Conservation (phyloP, 2,113 vertebrate species). For the Siniperca knerii region DNA sequence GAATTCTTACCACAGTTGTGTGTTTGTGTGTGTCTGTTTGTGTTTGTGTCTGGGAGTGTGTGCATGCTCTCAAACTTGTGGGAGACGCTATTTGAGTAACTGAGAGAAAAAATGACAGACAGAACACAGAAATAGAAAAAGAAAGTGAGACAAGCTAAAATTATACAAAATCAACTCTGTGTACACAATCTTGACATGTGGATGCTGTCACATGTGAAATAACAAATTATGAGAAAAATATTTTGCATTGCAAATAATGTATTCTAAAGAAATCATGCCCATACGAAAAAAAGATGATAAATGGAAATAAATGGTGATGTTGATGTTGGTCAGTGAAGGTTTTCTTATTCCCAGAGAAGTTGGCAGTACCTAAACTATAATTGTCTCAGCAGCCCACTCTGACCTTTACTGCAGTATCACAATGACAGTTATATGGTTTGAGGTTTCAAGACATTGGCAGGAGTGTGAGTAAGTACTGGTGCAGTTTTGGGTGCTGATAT, state of each 20-base stretch:
- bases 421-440: slow-evolving; percentile 25
- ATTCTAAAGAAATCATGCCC: background rate
- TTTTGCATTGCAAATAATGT: background rate
- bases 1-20: slow-evolving; percentile 58
- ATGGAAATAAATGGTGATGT: background rate
- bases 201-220: slow-evolving; percentile 13
- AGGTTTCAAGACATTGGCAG: slow-evolving; percentile 46
- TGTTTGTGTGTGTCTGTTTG: slow-evolving; percentile 36
- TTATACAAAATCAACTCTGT: background rate
- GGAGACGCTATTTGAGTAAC: slow-evolving; percentile 19
- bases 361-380: slow-evolving; percentile 29
- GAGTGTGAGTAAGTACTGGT: slow-evolving; percentile 1
- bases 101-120: slow-evolving; percentile 28
- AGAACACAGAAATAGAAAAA: background rate
- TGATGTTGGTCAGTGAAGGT: slow-evolving; percentile 9
- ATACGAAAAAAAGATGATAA: background rate
- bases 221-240: background rate
- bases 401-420: slow-evolving; percentile 42
- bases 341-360: slow-evolving; percentile 14
- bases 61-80: slow-evolving; percentile 20
- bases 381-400: background rate
- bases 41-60: slow-evolving; percentile 32
- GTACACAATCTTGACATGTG: background rate
- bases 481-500: slow-evolving; percentile 11
- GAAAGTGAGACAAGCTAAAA: background rate